These are phyloP conservation scores for Teleiodes luculella DNA, from an alignment of 2,888 invertebrate genomes.

Conservation along the genomic window DNA sequence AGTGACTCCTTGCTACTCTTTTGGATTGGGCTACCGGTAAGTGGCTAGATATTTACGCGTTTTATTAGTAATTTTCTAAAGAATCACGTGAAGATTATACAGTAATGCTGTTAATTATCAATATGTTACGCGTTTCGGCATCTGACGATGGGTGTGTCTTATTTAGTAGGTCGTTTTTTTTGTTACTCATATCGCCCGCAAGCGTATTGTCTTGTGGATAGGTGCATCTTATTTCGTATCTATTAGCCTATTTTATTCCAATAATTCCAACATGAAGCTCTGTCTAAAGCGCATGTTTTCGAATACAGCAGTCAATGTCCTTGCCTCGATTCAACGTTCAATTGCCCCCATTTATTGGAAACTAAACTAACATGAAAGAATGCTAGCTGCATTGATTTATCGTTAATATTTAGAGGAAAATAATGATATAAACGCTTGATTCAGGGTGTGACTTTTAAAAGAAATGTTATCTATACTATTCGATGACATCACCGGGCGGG, in stretches of 20 bases:
- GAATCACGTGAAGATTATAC: conserved; percentile 43
- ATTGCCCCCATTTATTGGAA: no score
- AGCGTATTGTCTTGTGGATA: no score
- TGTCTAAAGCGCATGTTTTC: no score
- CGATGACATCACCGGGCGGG: conserved; percentile 61
- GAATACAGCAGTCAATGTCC: no score
- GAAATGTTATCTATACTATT: conserved; percentile 58
- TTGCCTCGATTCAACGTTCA: no score
- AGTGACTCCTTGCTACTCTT: conserved; percentile 41
- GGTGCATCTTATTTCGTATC: no score
- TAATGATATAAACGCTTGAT: conserved; percentile 8
- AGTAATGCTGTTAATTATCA: conserved; percentile 30
- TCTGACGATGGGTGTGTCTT: conserved; percentile 66
- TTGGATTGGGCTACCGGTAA: conserved; percentile 60
- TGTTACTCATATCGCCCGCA: conserved; percentile 31
- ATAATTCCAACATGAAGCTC: no score
- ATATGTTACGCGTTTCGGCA: conserved; percentile 32
- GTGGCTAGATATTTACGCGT: conserved; percentile 39
- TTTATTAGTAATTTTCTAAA: conserved; percentile 40
- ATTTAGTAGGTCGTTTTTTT: conserved; percentile 51
- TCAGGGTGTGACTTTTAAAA: conserved; percentile 65
- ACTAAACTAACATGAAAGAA: no score
- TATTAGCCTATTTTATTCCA: no score
- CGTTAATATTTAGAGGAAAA: no score
- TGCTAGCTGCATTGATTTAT: no score